phyloP scores from a whole-genome alignment of 35 echinoderm and acorn worm genomes.

The Anneissia japonica region DNA sequence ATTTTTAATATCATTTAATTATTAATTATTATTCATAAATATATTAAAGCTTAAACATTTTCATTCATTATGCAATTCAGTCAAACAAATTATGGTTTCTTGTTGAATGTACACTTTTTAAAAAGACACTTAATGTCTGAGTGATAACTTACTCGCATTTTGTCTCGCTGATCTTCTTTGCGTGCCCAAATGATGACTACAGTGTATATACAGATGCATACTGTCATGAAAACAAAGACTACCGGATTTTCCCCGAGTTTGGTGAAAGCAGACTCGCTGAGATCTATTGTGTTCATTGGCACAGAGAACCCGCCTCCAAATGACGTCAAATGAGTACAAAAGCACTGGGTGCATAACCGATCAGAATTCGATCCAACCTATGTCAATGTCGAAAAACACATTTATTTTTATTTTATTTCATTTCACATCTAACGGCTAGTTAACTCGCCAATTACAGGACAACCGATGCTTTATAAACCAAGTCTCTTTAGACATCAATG shows the following conservation, averaged over 20 bases:
- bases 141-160: not conserved
- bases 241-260: constrained; percentile 96
- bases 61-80: no score
- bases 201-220: constrained; percentile 62
- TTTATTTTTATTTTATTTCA: no score
- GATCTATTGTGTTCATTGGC: constrained; percentile 88
- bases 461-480: no score
- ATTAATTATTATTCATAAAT: no score
- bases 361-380: not conserved
- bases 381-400: not conserved
- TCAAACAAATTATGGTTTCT: no score
- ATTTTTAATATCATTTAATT: no score
- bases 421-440: no score
- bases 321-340: constrained; percentile 51
- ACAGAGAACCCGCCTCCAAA: constrained; percentile 88
- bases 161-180: constrained; percentile 84
- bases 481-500: no score
- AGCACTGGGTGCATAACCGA: not conserved
- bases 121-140: no score
- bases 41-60: no score
- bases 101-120: no score
- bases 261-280: constrained; percentile 67
- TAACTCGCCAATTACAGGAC: no score
- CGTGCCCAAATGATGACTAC: constrained; percentile 69
- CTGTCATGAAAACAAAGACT: constrained; percentile 78